These are phyloP conservation scores for Plebejus anna DNA, from an alignment of 2,888 invertebrate genomes.

Conservation along the genomic window DNA sequence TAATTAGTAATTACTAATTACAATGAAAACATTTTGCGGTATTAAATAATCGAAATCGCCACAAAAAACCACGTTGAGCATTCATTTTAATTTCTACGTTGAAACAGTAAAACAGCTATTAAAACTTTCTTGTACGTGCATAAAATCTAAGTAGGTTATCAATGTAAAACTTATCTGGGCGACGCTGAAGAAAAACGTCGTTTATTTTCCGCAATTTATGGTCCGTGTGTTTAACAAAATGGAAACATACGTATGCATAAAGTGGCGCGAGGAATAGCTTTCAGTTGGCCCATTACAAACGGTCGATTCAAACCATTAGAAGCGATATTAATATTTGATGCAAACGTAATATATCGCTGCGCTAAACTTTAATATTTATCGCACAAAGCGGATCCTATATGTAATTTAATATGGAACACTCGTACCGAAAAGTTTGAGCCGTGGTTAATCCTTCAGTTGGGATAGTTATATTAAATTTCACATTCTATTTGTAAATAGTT, in stretches of 20 bases:
- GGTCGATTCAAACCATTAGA: slow-evolving; percentile 26
- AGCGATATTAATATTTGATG: slow-evolving; percentile 25
- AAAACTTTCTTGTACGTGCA: slow-evolving; percentile 20
- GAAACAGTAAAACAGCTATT: not conserved
- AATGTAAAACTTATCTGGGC: not conserved
- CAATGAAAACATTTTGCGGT: too few relatives aligned
- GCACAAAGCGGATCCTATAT: slow-evolving; percentile 17
- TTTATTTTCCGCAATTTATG: not conserved
- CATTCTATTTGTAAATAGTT: slow-evolving; percentile 6
- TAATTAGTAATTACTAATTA: too few relatives aligned
- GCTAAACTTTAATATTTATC: slow-evolving; percentile 25
- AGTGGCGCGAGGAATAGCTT: slow-evolving; percentile 27
- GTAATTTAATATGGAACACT: slow-evolving; percentile 6
- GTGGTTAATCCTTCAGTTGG: not conserved
- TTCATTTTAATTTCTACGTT: not conserved
- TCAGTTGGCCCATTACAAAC: slow-evolving; percentile 26
- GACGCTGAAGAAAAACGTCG: not conserved
- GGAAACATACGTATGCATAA: slow-evolving; percentile 27
- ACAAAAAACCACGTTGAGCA: not conserved
- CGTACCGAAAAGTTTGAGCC: slow-evolving; percentile 6
- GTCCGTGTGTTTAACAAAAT: slow-evolving; percentile 15
- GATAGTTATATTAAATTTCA: not conserved
- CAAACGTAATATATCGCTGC: slow-evolving; percentile 17
- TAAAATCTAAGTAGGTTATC: slow-evolving; percentile 23
- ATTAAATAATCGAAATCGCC: not conserved